phyloP scores from a whole-genome alignment of 2,888 invertebrate species.

The Orthonevra nobilis region DNA sequence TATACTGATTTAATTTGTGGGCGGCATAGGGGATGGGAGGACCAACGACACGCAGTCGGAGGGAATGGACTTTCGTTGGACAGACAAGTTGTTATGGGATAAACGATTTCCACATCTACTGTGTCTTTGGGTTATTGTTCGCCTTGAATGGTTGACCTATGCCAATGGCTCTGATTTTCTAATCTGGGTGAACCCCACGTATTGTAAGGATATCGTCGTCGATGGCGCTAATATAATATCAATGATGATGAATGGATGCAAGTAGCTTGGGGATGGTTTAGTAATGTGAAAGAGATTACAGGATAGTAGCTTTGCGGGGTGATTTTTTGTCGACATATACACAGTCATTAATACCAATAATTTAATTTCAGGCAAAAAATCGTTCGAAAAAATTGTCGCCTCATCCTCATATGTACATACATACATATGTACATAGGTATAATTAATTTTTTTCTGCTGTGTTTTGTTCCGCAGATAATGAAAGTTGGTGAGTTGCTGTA shows the following conservation, averaged over 20 bases:
- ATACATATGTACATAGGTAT: too few species aligned
- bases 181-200: constrained; percentile 11
- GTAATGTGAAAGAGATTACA: constrained; percentile 15
- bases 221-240: background rate
- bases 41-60: background rate
- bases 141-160: constrained; percentile 13
- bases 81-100: too few species aligned
- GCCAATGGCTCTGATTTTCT: constrained; percentile 14
- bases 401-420: too few species aligned
- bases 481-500: too few species aligned
- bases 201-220: background rate
- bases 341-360: too few species aligned
- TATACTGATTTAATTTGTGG: constrained; percentile 46
- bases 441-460: too few species aligned
- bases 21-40: background rate
- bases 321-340: too few species aligned
- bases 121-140: background rate
- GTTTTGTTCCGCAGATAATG: too few species aligned
- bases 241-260: constrained; percentile 43
- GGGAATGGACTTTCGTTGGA: constrained; percentile 47
- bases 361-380: too few species aligned
- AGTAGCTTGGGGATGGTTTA: too few species aligned
- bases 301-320: too few species aligned
- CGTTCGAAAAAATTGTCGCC: too few species aligned
- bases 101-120: constrained; percentile 4